A percentile compares a stretch with the other conserved stretches of the same genome.
Evolutionary conservation across 1,140 invertebrate species (phyloP).

Genomic region (Manduca sexta): DNA sequence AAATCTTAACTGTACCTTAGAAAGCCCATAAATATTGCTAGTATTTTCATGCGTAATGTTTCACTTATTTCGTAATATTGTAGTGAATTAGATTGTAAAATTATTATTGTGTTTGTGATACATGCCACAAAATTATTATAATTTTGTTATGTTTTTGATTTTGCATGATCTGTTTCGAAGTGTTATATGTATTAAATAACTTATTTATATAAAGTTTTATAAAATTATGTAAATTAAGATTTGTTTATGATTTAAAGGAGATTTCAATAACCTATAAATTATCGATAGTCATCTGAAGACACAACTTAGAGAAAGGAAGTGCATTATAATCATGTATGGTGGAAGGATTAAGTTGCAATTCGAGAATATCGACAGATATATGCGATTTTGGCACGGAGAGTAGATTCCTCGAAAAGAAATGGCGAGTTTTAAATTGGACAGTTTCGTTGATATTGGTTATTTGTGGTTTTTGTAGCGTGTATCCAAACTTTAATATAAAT

Average conservation of each 20-base stretch:
- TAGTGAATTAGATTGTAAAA: constrained; percentile 29
- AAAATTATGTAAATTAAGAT: no score
- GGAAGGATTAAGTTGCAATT: no score
- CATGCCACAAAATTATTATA: constrained; percentile 2
- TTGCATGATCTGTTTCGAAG: not conserved
- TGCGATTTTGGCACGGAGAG: no score
- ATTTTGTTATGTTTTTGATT: not conserved
- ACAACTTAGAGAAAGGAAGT: no score
- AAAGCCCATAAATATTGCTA: constrained; percentile 30
- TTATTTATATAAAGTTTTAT: not conserved
- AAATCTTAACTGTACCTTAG: not conserved
- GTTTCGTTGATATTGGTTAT: not conserved
- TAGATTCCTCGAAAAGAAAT: no score
- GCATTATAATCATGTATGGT: no score
- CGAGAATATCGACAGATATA: no score
- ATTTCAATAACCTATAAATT: no score
- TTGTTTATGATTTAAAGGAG: no score
- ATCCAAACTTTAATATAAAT: not conserved
- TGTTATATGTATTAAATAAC: not conserved
- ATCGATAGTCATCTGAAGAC: no score
- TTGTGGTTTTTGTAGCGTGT: not conserved
- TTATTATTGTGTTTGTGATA: constrained; percentile 14
- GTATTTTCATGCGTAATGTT: constrained; percentile 51
- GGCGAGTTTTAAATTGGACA: no score
- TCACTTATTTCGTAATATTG: constrained; percentile 29